A percentile compares a stretch with the other conserved stretches of the same genome.
These are phyloP conservation scores for Isaurus tuberculatus DNA, from an alignment of 92 coral and sea anemone genomes.

Conservation along the genomic window DNA sequence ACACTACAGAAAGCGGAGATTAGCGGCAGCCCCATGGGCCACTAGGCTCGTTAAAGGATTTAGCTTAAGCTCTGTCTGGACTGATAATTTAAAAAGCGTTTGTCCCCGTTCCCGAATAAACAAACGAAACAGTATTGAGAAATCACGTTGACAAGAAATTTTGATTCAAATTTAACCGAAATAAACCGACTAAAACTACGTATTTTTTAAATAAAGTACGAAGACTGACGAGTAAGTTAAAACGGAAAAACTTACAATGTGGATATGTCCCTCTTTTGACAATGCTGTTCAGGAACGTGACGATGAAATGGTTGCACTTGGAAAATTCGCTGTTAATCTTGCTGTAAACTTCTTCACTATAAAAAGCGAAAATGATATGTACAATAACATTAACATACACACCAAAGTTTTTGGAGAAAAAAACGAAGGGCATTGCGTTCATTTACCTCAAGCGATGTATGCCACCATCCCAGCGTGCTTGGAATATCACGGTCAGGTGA, in stretches of 20 bases:
- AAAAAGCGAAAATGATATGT: slow-evolving; percentile 1
- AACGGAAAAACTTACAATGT: slow-evolving; percentile 75
- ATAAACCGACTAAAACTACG: too few species aligned
- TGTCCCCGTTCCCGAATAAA: too few species aligned
- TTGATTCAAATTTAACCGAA: too few species aligned
- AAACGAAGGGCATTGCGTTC: not conserved
- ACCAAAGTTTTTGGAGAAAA: not conserved
- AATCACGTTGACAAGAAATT: too few species aligned
- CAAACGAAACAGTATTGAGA: too few species aligned
- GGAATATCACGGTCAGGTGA: slow-evolving; percentile 80
- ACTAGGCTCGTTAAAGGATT: too few species aligned
- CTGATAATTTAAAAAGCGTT: too few species aligned
- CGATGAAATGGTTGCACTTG: slow-evolving; percentile 90
- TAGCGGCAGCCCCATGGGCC: too few species aligned
- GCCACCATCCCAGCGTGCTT: slow-evolving; percentile 81
- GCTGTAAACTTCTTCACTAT: slow-evolving; percentile 68
- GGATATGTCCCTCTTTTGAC: slow-evolving; percentile 92
- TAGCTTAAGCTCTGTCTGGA: too few species aligned
- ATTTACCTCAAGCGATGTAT: slow-evolving; percentile 59
- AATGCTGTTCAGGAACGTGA: slow-evolving; percentile 83
- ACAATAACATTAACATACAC: too few species aligned
- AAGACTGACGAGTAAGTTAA: not conserved
- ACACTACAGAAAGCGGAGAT: too few species aligned
- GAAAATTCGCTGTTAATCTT: slow-evolving; percentile 86
- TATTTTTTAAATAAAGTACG: too few species aligned